Conservation (phyloP, 2,797 vertebrate species). For the Aplochiton taeniatus region DNA sequence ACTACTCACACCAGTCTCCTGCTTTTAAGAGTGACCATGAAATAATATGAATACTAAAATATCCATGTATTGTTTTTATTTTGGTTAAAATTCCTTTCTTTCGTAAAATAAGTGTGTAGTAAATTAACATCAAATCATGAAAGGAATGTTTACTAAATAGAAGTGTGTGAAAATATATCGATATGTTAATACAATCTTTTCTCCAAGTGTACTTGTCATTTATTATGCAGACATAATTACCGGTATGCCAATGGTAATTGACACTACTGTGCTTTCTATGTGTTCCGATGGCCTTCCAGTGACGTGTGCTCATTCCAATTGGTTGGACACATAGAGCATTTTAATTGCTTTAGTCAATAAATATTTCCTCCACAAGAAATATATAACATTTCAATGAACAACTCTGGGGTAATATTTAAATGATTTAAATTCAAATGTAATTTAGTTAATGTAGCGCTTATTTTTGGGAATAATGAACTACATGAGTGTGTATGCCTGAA, state of each 20-base stretch:
- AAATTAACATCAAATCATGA: too few species aligned
- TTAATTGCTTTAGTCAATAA: conserved; percentile 72
- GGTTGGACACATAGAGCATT: conserved; percentile 74
- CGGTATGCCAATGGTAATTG: conserved; percentile 72
- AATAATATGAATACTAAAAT: too few species aligned
- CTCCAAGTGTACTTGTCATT: conserved; percentile 49
- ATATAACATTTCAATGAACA: conserved; percentile 72
- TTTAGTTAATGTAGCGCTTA: conserved; percentile 63
- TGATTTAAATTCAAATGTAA: conserved; percentile 66
- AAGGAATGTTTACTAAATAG: background rate
- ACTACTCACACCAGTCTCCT: too few species aligned
- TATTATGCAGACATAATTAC: conserved; percentile 74
- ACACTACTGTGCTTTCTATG: conserved; percentile 65
- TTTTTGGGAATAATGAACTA: conserved; percentile 58
- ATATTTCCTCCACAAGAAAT: conserved; percentile 54
- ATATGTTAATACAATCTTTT: conserved; percentile 71
- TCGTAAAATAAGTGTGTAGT: too few species aligned
- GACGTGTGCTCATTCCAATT: conserved; percentile 76
- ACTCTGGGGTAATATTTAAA: conserved; percentile 67
- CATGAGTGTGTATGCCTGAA: conserved; percentile 64
- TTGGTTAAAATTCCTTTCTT: too few species aligned
- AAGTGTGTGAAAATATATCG: background rate
- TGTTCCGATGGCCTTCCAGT: conserved; percentile 59
- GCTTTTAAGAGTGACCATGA: too few species aligned
- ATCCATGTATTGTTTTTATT: background rate